Evolutionary conservation across 2,113 vertebrate genomes (phyloP), one percentile per base, ranked within the genome.

Genomic region (Lasiurus borealis): DNA sequence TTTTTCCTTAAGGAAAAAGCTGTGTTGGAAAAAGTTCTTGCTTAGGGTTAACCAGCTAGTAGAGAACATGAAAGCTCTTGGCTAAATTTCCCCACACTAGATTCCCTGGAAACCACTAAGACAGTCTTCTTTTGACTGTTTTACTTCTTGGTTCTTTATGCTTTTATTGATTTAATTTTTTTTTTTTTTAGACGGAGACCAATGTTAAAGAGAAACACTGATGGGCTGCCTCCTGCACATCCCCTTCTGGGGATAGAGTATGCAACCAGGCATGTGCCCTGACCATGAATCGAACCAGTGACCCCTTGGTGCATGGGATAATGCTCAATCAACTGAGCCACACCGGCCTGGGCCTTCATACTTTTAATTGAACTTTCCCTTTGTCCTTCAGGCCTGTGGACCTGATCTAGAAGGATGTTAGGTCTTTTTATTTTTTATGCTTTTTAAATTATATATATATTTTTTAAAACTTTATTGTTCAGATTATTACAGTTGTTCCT

Each of bases 341-440:
- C 25, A 62, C 59, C 25, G 21, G 9, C 23, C 59, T 62, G 59
- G 59, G 59, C 59, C 25, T 27, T 62, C 36, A 59, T 64, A 76
- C 31, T 88, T 89, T 73, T 50, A 66, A 54, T 54, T 92, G 81
- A 95, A 94, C 94, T 57, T 85, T 89, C 40, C n/a, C 36, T 80
- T 72, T 46, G 57, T 31, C 29, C 7, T 76, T 78, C 31, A 89
- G 84, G 19, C 14, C 77, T 93, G 0, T 75, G 15, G 29, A 36
- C 34, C 71, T 89, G 54, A 31, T 75, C 69, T 89, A 31, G 34
- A 87, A 94, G 34, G 31, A 69, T 78, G 40, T 5, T 40, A 40
- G 40, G 40, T 40, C 40, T 40, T 40, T 40, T 40, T 40, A 40
- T 40, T 40, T 40, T 40, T 40, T 40, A 40, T 40, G 40, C 40